phyloP scores from a whole-genome alignment of 2,113 vertebrate genomes.

The Burhinus oedicnemus region DNA sequence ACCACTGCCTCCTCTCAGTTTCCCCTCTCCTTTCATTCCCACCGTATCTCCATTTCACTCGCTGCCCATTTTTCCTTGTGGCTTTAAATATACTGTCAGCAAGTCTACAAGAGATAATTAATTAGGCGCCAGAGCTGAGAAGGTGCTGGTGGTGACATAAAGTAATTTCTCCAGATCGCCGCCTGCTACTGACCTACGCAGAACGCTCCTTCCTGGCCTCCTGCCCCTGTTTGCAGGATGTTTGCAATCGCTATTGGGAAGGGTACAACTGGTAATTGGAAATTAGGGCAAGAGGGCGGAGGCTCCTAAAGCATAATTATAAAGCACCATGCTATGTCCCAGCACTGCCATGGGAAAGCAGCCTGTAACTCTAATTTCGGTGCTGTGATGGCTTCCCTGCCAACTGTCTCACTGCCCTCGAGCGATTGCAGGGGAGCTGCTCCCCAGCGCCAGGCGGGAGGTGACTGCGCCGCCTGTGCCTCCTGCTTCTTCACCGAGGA shows the following conservation, averaged over 20 bases:
- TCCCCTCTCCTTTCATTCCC: not conserved
- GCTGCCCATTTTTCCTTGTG: not conserved
- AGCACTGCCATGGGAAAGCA: constrained; percentile 64
- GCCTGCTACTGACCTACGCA: not conserved
- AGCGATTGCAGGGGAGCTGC: constrained; percentile 14
- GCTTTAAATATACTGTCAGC: not conserved
- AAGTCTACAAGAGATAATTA: not conserved
- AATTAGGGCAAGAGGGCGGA: constrained; percentile 55
- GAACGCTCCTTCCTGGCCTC: not conserved
- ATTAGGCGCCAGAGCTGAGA: not conserved
- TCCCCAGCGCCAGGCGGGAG: not conserved
- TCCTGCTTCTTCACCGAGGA: not conserved
- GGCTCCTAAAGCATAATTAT: constrained; percentile 58
- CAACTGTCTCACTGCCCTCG: constrained; percentile 18
- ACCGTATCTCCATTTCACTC: not conserved
- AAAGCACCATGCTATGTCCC: constrained; percentile 7
- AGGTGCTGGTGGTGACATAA: not conserved
- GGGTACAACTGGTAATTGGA: constrained; percentile 48
- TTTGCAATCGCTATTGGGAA: constrained; percentile 33
- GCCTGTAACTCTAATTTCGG: constrained; percentile 14
- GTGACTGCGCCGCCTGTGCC: not conserved
- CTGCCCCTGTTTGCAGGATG: not conserved
- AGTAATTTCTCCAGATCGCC: not conserved
- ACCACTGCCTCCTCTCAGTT: not conserved
- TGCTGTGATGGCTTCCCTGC: constrained; percentile 22